Evolutionary conservation across 2,888 invertebrate species (phyloP).

Genomic region (Choristoneura rosaceana): DNA sequence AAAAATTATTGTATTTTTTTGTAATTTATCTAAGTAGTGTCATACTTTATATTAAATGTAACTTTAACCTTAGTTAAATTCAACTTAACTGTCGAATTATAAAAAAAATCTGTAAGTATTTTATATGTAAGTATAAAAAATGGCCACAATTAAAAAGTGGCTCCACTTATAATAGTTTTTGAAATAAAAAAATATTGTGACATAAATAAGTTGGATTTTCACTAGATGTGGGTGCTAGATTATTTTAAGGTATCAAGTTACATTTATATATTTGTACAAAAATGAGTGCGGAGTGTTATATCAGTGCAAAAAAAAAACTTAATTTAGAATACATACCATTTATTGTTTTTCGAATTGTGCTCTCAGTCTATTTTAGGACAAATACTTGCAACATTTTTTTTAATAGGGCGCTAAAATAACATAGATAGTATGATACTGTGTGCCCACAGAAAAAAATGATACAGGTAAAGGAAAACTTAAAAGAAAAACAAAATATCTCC

Average conservation of each 20-base stretch:
- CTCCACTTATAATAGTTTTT: neutral
- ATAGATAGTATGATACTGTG: neutral
- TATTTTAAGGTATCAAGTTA: constrained; percentile 47
- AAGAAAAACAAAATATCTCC: constrained; percentile 79
- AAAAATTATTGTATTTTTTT: neutral
- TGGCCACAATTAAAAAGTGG: constrained; percentile 23
- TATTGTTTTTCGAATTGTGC: constrained; percentile 63
- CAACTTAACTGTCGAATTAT: neutral
- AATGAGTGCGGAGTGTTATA: constrained; percentile 77
- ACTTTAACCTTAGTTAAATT: constrained; percentile 34
- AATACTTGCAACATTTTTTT: constrained; percentile 33
- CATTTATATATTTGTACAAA: constrained; percentile 61
- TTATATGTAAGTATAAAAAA: too few relatives aligned
- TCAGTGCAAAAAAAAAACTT: constrained; percentile 75
- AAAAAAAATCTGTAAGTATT: neutral
- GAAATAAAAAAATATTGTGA: too few relatives aligned
- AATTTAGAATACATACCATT: constrained; percentile 77
- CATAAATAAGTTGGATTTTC: too few relatives aligned
- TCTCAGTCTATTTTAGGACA: constrained; percentile 61
- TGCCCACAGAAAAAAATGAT: constrained; percentile 36
- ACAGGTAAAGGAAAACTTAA: constrained; percentile 65
- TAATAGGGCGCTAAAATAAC: constrained; percentile 16
- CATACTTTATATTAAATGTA: constrained; percentile 51
- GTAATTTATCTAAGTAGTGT: constrained; percentile 1
- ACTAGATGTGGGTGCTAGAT: neutral